Base-by-base conservation (phyloP, 2,888 invertebrate species). In the Zonitis immaculata region DNA sequence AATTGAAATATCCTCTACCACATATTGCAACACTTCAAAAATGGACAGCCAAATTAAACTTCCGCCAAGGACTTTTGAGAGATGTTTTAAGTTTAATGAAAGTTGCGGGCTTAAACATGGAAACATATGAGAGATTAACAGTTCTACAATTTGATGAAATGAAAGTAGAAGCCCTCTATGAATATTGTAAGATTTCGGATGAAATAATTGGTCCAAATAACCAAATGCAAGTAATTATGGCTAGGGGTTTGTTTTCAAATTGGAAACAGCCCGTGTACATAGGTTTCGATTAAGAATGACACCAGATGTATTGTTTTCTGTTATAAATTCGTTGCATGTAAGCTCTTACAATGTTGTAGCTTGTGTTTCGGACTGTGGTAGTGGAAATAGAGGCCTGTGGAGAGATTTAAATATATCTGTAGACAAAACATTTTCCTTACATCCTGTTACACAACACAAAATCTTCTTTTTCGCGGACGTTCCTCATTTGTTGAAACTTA, bases 271-370 rank as follows among this genome's bases (percentile, higher is more conserved):
- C 62, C 14, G 44, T 61, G 8, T 62, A 52, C 51, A 47, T 62
- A 22, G 54, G 18, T 32, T 59, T 59, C 44, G 57, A 59, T 16
- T 9, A 45, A 49, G 59, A 61, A 59, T 68, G 49, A 66, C 65
- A 11, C 32, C 50, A 46, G 44, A 56, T 6, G 43, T 68, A 32
- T 56, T 67, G 12, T 12, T 52, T 0, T 42, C 57, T 14, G 27
- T 65, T 0, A 60, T 66, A n/a, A 47, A 12, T 3, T 35, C 57
- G 14, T 48, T 69, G 6, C 49, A 64, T 47, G 45, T 52, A 28
- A 50, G 59, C 6, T 52, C 49, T n/a, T 69, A 62, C 51, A 56
- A 59, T 22, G 65, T 66, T 7, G 66, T 69, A 4, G 67, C 64
- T 3, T 63, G 61, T 51, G 61, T 64, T 3, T 58, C 49, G 3